Evolutionary conservation across 2,888 invertebrate genomes (phyloP).

Genomic region (Conomelus anceps): DNA sequence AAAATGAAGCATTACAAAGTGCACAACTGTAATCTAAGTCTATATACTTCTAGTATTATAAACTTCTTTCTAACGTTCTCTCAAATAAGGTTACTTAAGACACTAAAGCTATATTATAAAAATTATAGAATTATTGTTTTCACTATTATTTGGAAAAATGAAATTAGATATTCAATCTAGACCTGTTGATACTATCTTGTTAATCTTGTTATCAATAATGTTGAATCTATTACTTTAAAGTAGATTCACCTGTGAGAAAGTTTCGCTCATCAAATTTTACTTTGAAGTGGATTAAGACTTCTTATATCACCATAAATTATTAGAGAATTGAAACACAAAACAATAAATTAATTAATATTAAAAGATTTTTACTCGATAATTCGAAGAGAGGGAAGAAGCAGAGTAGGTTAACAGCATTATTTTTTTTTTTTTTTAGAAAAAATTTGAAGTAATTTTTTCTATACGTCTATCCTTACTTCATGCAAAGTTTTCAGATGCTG

Average conservation of each 20-base stretch:
- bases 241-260: neutral
- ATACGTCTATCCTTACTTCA: too few relatives aligned
- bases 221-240: neutral
- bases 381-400: too few relatives aligned
- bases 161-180: neutral
- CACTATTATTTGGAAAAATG: neutral
- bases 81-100: neutral
- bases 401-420: too few relatives aligned
- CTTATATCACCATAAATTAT: too few relatives aligned
- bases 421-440: too few relatives aligned
- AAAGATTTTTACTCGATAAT: too few relatives aligned
- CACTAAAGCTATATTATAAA: neutral
- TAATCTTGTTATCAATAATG: neutral
- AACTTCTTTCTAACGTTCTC: neutral
- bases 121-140: neutral
- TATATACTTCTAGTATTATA: neutral
- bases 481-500: too few relatives aligned
- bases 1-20: neutral
- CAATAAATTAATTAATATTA: too few relatives aligned
- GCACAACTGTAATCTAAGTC: neutral
- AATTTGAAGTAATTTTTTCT: too few relatives aligned
- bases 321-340: too few relatives aligned
- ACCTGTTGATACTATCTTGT: constrained; percentile 4
- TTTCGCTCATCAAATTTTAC: neutral
- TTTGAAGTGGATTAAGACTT: neutral